phyloP scores from a whole-genome alignment of 1,140 invertebrate genomes.

The Drosophila mayri region DNA sequence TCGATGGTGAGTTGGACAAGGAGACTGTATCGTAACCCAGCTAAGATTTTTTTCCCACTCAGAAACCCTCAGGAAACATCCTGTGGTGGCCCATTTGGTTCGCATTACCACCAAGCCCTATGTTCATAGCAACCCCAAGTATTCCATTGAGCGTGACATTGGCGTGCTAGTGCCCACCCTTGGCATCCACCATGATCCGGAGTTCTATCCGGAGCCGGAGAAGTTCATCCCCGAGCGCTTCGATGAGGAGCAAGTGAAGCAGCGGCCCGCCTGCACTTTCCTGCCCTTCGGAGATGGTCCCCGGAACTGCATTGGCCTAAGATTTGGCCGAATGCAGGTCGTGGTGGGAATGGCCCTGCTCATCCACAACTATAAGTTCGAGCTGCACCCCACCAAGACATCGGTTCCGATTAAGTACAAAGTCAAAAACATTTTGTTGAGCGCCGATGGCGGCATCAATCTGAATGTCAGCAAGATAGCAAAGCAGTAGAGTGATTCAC shows the following conservation, averaged over 20 bases:
- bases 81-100: conserved; percentile 87
- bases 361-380: conserved; percentile 71
- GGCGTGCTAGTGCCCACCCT: conserved; percentile 87
- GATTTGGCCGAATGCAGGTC: conserved; percentile 88
- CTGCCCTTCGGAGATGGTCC: conserved; percentile 69
- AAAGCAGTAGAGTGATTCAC: neutral
- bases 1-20: conserved; percentile 47
- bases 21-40: no score
- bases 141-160: conserved; percentile 87
- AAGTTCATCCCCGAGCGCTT: conserved; percentile 87
- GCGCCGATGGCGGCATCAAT: conserved; percentile 53
- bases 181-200: conserved; percentile 87
- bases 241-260: conserved; percentile 74
- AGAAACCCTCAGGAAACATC: conserved; percentile 89
- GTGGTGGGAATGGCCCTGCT: conserved; percentile 86
- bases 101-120: conserved; percentile 85
- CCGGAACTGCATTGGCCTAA: conserved; percentile 85
- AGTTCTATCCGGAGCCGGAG: conserved; percentile 80
- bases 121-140: conserved; percentile 86
- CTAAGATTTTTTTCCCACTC: no score
- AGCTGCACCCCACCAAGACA: conserved; percentile 43
- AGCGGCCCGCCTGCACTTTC: conserved; percentile 54
- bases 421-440: conserved; percentile 40
- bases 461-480: conserved; percentile 47
- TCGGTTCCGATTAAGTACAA: conserved; percentile 47